Conservation (phyloP, 2,888 invertebrate genomes). For the Quadroppia sp. region DNA sequence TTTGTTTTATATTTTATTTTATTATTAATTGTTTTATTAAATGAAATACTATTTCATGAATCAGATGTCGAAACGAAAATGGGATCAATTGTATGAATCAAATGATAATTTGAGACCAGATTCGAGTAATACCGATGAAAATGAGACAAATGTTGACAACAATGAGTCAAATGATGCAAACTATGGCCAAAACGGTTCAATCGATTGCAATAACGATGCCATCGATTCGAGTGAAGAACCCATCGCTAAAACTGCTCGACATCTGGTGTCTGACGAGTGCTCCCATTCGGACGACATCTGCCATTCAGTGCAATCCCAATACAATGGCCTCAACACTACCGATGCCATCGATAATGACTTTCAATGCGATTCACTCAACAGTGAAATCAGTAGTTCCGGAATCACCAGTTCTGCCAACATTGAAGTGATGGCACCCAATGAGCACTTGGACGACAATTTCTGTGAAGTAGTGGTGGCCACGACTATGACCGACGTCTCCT, state of each 20-base stretch:
- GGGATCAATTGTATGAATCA: conserved; percentile 33
- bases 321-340: background rate
- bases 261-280: conserved; percentile 4
- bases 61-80: conserved; percentile 34
- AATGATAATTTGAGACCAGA: conserved; percentile 35
- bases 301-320: background rate
- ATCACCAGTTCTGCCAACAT: conserved; percentile 15
- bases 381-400: conserved; percentile 34
- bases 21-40: background rate
- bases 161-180: conserved; percentile 16
- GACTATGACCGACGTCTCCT: background rate
- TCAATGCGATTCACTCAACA: conserved; percentile 17
- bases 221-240: conserved; percentile 26
- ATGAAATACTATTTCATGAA: background rate
- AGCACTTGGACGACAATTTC: conserved; percentile 9
- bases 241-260: conserved; percentile 12
- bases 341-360: background rate
- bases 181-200: background rate
- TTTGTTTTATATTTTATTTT: background rate
- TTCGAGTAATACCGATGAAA: background rate
- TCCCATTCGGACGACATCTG: conserved; percentile 22
- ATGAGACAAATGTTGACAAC: background rate
- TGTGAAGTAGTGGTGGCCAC: conserved; percentile 29
- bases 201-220: background rate
- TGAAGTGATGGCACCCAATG: background rate